Base-by-base conservation (phyloP, 2,888 invertebrate species). In the Caenorhabditis imperialis region DNA sequence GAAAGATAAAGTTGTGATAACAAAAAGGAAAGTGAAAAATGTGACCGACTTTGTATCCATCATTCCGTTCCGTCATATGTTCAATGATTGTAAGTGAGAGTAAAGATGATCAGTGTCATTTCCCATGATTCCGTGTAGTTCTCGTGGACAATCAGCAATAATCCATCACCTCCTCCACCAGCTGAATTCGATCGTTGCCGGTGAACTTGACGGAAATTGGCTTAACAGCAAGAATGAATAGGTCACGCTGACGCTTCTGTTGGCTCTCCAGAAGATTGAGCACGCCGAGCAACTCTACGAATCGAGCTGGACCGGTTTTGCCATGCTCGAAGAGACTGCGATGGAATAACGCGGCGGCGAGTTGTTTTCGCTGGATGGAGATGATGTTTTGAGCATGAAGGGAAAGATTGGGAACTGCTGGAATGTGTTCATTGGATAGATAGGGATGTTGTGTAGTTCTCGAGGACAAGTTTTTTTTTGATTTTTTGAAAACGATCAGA, bases 331-430 rank as follows among this genome's bases (percentile, higher is more conserved):
- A 58, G 48, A n/a, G n/a, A 20, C 67, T 58, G 30, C 58, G 51
- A 14, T 67, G 53, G 33, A 67, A 58, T 1, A 67, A 58, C 7
- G 53, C 35, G 8, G 50, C 45, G 2, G 51, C 50, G 27, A 38
- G 53, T 4, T 37, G 18, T 4, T 53, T 45, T 20, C 58, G 23
- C 30, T 67, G 58, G 3, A 14, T 22, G 1, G 58, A 10, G 3
- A 67, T 18, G 0, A 67, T 10, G 3, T 37, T 6, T 12, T 53
- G 51, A 1, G 58, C 67, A 6, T 51, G 37, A 23, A 42, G 16
- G 2, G 67, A 67, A 16, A 67, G 67, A 45, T 58, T 53, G 1
- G 67, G 58, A n/a, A 67, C 67, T 2, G 67, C 67, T 67, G 58
- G 16, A 67, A 65, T n/a, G n/a, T n/a, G n/a, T n/a, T n/a, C n/a